Conservation (phyloP, 23 tunicate genomes). For the Trididemnum nubilum region DNA sequence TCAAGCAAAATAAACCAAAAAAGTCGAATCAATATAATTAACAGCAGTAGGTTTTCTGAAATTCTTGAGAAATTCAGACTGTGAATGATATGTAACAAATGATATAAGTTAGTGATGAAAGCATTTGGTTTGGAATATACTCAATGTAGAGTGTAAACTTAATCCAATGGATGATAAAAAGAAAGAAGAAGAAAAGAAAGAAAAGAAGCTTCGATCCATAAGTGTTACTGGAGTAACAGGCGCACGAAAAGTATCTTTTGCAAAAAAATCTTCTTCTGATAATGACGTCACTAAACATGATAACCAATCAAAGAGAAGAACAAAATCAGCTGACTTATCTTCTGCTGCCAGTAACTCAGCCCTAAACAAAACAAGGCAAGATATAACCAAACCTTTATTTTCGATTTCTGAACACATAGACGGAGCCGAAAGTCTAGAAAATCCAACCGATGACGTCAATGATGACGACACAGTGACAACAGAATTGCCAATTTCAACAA, state of each 20-base stretch:
- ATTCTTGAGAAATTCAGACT: too few relatives aligned
- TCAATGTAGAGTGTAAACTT: too few relatives aligned
- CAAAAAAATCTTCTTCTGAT: slow-evolving; percentile 13
- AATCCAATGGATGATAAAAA: slow-evolving; percentile 1
- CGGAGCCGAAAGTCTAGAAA: not conserved
- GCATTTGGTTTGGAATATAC: too few relatives aligned
- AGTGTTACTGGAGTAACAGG: not conserved
- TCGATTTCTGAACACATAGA: slow-evolving; percentile 23
- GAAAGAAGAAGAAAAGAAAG: not conserved
- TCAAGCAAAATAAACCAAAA: too few relatives aligned
- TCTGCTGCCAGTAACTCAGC: not conserved
- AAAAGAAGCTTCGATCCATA: not conserved
- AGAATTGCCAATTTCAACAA: not conserved
- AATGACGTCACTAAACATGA: not conserved
- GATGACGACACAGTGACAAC: slow-evolving; percentile 16
- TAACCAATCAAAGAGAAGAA: not conserved
- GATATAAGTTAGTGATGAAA: too few relatives aligned
- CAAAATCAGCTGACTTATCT: not conserved
- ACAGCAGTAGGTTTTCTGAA: too few relatives aligned
- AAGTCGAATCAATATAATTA: too few relatives aligned
- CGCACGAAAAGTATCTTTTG: slow-evolving; percentile 23
- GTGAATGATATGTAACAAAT: too few relatives aligned
- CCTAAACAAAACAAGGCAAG: not conserved
- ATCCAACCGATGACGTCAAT: slow-evolving; percentile 6
- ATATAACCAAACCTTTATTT: not conserved